phyloP scores from a whole-genome alignment of 2,113 vertebrate species.

The Epinephelus fuscoguttatus region DNA sequence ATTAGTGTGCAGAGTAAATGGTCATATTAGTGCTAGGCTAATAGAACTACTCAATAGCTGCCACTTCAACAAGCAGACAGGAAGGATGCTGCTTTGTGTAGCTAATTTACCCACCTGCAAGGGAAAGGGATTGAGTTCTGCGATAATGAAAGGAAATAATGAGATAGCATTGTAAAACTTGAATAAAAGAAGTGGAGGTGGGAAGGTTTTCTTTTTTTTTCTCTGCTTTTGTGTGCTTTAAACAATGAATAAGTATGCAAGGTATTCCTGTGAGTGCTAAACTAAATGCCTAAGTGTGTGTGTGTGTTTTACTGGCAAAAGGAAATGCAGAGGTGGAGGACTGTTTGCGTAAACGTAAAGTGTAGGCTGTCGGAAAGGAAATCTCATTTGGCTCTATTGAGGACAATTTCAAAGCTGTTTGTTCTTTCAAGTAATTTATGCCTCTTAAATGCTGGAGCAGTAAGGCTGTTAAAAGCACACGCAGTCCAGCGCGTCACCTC shows the following conservation, averaged over 20 bases:
- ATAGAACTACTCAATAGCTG: slow-evolving; percentile 32
- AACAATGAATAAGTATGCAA: slow-evolving; percentile 33
- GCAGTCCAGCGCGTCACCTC: slow-evolving; percentile 25
- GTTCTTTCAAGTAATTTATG: slow-evolving; percentile 33
- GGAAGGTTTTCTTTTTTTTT: neutral
- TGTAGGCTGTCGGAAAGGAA: slow-evolving; percentile 37
- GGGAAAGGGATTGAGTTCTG: neutral
- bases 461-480: slow-evolving; percentile 22
- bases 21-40: slow-evolving; percentile 24
- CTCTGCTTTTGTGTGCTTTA: slow-evolving; percentile 7
- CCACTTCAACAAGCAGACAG: slow-evolving; percentile 41
- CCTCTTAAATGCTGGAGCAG: slow-evolving; percentile 23
- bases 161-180: slow-evolving; percentile 40
- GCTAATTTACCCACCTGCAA: slow-evolving; percentile 38
- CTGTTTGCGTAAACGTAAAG: slow-evolving; percentile 1
- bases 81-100: slow-evolving; percentile 39
- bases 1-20: slow-evolving; percentile 40
- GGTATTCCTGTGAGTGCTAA: slow-evolving; percentile 21
- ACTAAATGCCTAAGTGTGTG: slow-evolving; percentile 17
- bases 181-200: slow-evolving; percentile 21
- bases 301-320: slow-evolving; percentile 21
- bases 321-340: slow-evolving; percentile 37
- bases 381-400: slow-evolving; percentile 43
- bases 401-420: slow-evolving; percentile 47
- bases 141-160: slow-evolving; percentile 43